phyloP scores from a whole-genome alignment of 2,888 invertebrate species.

The Congeria kusceri region DNA sequence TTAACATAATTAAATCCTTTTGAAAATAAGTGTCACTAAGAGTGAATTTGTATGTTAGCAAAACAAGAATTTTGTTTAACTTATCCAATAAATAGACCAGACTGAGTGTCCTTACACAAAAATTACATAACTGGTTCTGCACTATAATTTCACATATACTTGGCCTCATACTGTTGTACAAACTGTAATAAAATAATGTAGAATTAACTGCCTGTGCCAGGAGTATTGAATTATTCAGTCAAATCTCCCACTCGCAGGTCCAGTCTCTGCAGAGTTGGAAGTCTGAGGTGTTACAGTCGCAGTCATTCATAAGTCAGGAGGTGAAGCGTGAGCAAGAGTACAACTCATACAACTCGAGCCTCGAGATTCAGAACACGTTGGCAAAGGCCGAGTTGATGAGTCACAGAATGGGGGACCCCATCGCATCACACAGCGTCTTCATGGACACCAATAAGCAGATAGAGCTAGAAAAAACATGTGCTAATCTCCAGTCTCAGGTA shows the following conservation, averaged over 20 bases:
- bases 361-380: constrained; percentile 71
- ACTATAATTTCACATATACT: no score
- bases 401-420: constrained; percentile 46
- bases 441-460: constrained; percentile 70
- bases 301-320: constrained; percentile 63
- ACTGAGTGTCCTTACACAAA: no score
- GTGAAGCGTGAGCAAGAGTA: constrained; percentile 66
- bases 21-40: no score
- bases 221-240: no score
- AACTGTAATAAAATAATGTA: no score
- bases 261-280: constrained; percentile 80
- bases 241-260: constrained; percentile 63
- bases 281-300: constrained; percentile 71
- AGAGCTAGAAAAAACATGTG: constrained; percentile 80
- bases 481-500: constrained; percentile 80
- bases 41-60: no score
- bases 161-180: no score
- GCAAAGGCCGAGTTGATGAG: constrained; percentile 65
- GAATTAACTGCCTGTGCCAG: no score
- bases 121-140: no score
- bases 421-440: constrained; percentile 33
- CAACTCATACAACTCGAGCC: constrained; percentile 70
- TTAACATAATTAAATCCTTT: no score
- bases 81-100: no score
- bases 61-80: no score